Percentiles rank a stretch among this genome's conserved stretches.
phyloP scores from a whole-genome alignment of 2,113 vertebrate species.

The Cheilinus undulatus region DNA sequence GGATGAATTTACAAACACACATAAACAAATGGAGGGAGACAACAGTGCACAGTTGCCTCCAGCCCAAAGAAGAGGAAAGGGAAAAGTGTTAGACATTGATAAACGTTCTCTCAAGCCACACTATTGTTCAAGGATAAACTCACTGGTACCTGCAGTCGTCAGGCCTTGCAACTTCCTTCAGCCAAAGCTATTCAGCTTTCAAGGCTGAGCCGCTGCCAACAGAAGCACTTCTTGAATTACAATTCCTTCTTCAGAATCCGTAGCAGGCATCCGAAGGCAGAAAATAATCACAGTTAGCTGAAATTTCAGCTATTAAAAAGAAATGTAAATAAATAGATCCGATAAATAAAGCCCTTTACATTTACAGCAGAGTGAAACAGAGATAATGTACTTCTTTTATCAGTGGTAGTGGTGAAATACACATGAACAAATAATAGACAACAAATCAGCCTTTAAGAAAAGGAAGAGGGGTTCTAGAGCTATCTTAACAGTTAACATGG shows the following conservation, averaged over 20 bases:
- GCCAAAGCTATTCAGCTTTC: slow-evolving; percentile 34
- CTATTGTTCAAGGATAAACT: slow-evolving; percentile 48
- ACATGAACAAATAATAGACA: no score
- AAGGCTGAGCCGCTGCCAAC: slow-evolving; percentile 34
- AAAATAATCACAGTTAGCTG: neutral
- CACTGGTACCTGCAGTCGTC: slow-evolving; percentile 27
- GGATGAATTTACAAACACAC: neutral
- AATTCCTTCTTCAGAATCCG: slow-evolving; percentile 26
- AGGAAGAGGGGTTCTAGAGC: no score
- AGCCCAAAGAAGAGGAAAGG: neutral
- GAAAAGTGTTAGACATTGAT: slow-evolving; percentile 34
- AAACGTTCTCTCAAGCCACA: slow-evolving; percentile 36
- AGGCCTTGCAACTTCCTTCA: slow-evolving; percentile 9
- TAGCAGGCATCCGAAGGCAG: neutral
- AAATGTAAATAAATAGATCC: no score
- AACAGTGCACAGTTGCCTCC: neutral
- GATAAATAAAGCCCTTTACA: no score
- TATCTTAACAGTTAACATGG: no score
- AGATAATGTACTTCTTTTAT: no score
- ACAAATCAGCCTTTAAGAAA: no score
- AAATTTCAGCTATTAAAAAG: no score
- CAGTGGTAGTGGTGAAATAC: no score
- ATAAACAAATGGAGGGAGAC: neutral
- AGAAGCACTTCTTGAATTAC: slow-evolving; percentile 19
- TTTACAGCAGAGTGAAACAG: no score